Base-by-base conservation (phyloP, 30 jellyfish, hydroid and myxozoan species). In the Catostylus mosaicus region DNA sequence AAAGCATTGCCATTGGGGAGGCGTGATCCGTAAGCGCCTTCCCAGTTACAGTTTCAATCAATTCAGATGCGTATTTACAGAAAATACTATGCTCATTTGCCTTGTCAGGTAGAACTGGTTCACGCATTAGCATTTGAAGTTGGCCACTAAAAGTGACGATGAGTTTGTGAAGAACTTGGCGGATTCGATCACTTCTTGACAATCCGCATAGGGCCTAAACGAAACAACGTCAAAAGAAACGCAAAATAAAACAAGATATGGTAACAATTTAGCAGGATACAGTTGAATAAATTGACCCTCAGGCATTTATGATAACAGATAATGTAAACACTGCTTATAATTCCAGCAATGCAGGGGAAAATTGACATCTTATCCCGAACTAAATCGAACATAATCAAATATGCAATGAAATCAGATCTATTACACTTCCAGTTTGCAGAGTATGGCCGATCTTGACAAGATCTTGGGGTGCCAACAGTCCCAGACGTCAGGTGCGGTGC, bases 21-120 rank as follows among this genome's bases (percentile, higher is more conserved):
- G 78, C 59, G 19, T 80, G 97, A 36, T 88, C 92, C 12, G 78
- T 54, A 59, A 73, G 65, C 32, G 72, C 82, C 36, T 84, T 91
- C 33, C 98, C 98, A 0, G 98, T 91, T 22, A 79, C 93, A 38
- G 73, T 86, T 75, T 91, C 98, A 38, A 85, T 73, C 67, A 91
- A 46, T 24, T 64, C 87, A 7, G 98, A 72, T 0, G 96, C 98
- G 67, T 85, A 91, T 29, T 79, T 65, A 37, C 90, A 80, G 66
- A 91, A 84, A 45, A 69, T 78, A 11, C 37, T 36, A 60, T 91
- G 98, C 60, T 91, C 98, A 47, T 40, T 75, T 5, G 86, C 72
- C 62, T 78, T 80, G 56, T 91, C 98, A 0, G 96, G 92, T 61
- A 91, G 77, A 27, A 91, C 83, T 1, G 98, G 98, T 56, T 91